Percentiles rank a stretch among this genome's conserved stretches.
phyloP scores from a whole-genome alignment of 2,888 invertebrate species.

The Troides aeacus region DNA sequence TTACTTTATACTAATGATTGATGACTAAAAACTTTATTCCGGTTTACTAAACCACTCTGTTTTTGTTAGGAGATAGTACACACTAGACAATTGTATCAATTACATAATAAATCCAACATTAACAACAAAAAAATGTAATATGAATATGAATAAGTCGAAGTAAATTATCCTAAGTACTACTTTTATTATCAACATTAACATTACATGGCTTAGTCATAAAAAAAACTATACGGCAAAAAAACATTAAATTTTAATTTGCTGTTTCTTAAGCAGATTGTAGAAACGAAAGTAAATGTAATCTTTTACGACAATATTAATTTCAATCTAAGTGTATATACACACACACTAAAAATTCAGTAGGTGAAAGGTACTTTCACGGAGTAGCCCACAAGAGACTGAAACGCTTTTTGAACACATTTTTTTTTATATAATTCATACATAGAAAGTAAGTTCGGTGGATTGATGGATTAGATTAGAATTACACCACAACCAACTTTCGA shows the following conservation, averaged over 20 bases:
- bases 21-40: too few relatives aligned
- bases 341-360: conserved; percentile 17
- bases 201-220: too few relatives aligned
- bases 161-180: too few relatives aligned
- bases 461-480: neutral
- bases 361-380: conserved; percentile 26
- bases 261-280: neutral
- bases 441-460: neutral
- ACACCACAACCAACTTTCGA: neutral
- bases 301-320: conserved; percentile 20
- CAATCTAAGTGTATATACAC: conserved; percentile 13
- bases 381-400: conserved; percentile 19
- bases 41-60: too few relatives aligned
- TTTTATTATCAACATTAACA: too few relatives aligned
- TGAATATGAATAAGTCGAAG: too few relatives aligned
- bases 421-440: neutral
- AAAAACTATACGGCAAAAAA: too few relatives aligned
- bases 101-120: too few relatives aligned
- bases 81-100: too few relatives aligned
- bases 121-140: too few relatives aligned
- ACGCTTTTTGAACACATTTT: neutral
- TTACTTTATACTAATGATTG: too few relatives aligned
- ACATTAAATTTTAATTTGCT: neutral
- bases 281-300: conserved; percentile 20
- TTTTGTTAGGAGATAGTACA: too few relatives aligned